A percentile compares a stretch with the other conserved stretches of the same genome.
These are phyloP conservation scores for Macropodus opercularis DNA, from an alignment of 2,797 vertebrate species.

Conservation along the genomic window DNA sequence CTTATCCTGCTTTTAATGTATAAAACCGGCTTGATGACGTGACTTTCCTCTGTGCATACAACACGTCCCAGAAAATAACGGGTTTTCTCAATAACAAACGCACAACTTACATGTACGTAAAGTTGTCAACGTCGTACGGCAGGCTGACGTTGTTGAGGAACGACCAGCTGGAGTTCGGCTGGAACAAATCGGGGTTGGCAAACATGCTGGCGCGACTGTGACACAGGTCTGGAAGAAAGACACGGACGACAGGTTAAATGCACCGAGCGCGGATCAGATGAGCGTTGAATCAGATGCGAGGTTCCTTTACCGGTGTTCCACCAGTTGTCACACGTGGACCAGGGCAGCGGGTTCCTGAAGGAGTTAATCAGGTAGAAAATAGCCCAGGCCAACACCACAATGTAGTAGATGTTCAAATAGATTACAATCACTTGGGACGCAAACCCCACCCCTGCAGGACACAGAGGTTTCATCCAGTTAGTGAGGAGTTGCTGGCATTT, in stretches of 20 bases:
- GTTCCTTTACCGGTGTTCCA: constrained; percentile 90
- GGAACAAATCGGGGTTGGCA: constrained; percentile 50
- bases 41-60: neutral
- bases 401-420: constrained; percentile 91
- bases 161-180: constrained; percentile 57
- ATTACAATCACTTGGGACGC: constrained; percentile 88
- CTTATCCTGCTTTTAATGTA: neutral
- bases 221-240: constrained; percentile 57
- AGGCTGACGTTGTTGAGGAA: constrained; percentile 65
- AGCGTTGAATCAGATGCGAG: accelerated
- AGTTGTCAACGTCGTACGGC: neutral
- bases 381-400: constrained; percentile 90
- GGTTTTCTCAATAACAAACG: neutral
- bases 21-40: neutral
- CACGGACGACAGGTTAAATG: neutral
- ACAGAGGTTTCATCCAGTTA: constrained; percentile 14
- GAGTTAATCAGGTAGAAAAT: constrained; percentile 90
- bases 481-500: neutral
- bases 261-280: accelerated
- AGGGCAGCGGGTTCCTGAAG: constrained; percentile 86
- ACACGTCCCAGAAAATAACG: neutral
- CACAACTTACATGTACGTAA: constrained; percentile 54
- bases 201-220: constrained; percentile 1
- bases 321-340: constrained; percentile 87
- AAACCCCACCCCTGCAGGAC: constrained; percentile 86